A percentile compares a stretch with the other conserved stretches of the same genome.
Conservation (phyloP, 2,888 invertebrate genomes). For the Acanthosoma haemorrhoidale region DNA sequence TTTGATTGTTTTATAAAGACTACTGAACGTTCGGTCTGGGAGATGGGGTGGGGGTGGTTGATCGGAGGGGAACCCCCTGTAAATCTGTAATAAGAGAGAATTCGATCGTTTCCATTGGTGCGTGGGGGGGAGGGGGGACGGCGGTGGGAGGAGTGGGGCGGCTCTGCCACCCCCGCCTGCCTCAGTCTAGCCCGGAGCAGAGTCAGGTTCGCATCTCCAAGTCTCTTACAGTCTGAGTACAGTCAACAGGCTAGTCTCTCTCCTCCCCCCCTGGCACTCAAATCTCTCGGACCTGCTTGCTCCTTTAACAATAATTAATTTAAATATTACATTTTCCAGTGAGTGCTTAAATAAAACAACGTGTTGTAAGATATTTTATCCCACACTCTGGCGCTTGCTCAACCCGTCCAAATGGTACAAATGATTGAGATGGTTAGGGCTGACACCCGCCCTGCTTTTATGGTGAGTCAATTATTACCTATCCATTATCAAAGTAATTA, state of each 20-base stretch:
- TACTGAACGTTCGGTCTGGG: too few relatives aligned
- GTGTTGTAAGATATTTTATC: not conserved
- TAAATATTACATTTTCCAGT: too few relatives aligned
- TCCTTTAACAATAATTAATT: too few relatives aligned
- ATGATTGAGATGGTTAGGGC: conserved; percentile 41
- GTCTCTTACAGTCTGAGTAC: not conserved
- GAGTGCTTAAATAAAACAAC: conserved; percentile 1
- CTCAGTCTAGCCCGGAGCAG: conserved; percentile 18
- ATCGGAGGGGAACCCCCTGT: conserved; percentile 9
- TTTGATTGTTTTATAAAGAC: conserved; percentile 12
- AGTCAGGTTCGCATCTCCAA: not conserved
- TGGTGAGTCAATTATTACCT: conserved; percentile 38
- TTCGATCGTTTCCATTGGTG: conserved; percentile 40
- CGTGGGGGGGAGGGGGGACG: conserved; percentile 11
- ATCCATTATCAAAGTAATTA: too few relatives aligned
- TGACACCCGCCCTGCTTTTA: conserved; percentile 39
- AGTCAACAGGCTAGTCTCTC: conserved; percentile 27
- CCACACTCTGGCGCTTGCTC: conserved; percentile 23
- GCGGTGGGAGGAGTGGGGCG: conserved; percentile 12
- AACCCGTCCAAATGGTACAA: conserved; percentile 40
- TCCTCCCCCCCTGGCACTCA: conserved; percentile 22
- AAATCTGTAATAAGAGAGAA: conserved; percentile 40
- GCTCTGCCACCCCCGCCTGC: not conserved
- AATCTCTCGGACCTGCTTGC: conserved; percentile 26
- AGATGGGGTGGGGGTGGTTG: not conserved